phyloP scores from a whole-genome alignment of 2,888 invertebrate genomes.

The Tipula lateralis region DNA sequence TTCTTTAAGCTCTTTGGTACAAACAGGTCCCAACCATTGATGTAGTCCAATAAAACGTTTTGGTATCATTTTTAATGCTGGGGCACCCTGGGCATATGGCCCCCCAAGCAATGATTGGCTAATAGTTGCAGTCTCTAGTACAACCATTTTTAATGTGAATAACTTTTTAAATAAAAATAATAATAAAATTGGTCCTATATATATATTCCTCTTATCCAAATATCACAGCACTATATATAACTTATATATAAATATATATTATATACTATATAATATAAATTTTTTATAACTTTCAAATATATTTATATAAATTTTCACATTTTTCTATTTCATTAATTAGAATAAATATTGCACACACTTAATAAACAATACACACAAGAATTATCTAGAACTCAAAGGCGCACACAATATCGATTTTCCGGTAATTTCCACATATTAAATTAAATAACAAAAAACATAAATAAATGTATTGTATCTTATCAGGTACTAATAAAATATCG shows the following conservation, averaged over 20 bases:
- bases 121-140: slow-evolving; percentile 69
- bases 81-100: slow-evolving; percentile 73
- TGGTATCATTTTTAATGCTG: slow-evolving; percentile 83
- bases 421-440: background rate
- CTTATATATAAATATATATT: background rate
- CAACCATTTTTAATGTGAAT: slow-evolving; percentile 55
- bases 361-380: background rate
- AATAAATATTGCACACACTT: slow-evolving; percentile 12
- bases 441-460: background rate
- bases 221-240: slow-evolving; percentile 14
- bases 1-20: slow-evolving; percentile 73
- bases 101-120: slow-evolving; percentile 68
- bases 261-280: background rate
- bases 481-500: slow-evolving; percentile 27
- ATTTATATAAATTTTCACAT: background rate
- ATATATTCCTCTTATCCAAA: background rate
- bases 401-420: background rate
- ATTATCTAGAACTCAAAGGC: background rate
- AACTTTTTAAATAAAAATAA: background rate
- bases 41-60: slow-evolving; percentile 87
- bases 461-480: background rate
- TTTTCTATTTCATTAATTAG: background rate
- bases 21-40: slow-evolving; percentile 81
- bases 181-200: slow-evolving; percentile 27
- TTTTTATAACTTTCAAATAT: background rate